Base-by-base conservation (phyloP, 2,888 invertebrate genomes). In the Meteorus cinctellus region DNA sequence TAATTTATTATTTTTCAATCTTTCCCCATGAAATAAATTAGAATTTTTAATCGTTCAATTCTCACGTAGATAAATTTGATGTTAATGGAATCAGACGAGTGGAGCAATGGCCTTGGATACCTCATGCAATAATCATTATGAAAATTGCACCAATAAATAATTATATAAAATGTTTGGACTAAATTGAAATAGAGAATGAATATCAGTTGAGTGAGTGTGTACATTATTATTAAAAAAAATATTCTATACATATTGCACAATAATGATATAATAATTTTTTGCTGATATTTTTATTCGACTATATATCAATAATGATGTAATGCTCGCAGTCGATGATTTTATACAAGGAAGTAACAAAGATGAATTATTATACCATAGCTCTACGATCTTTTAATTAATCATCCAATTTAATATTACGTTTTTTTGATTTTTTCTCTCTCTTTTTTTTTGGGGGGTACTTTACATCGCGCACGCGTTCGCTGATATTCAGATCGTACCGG, bases 361-460 rank as follows among this genome's bases (percentile, higher is more conserved):
- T 55, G 8, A 55, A 55, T 55, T 55, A 6, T 10, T 19, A 55
- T 19, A 24, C 0, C n/a, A 8, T 19, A n/a, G 6, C 5, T 51
- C 16, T 19, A 16, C 45, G n/a, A 14, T 19, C 16, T 16, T 48
- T 45, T 6, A 29, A 68, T 68, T 51, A 51, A 1, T 51, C 27
- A 29, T 12, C 27, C 29, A 63, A 70, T 31, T 27, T 63, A 12
- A 16, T 34, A 34, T 34, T 34, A 34, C 34, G 8, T n/a, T 31
- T 16, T 16, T 63, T 63, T 16, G n/a, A 63, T 31, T 34, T 34
- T 24, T 19, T 65, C 34, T 19, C 2, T 66, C 34, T 41, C 45
- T 62, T 73, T 66, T 70, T 68, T 68, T 77, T 69, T 69, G 69
- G 19, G 69, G 19, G 72, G 36, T 36, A 77, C 71, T 76, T 45